Conservation (phyloP, 2,113 vertebrate species). For the Seriola aureovittata region DNA sequence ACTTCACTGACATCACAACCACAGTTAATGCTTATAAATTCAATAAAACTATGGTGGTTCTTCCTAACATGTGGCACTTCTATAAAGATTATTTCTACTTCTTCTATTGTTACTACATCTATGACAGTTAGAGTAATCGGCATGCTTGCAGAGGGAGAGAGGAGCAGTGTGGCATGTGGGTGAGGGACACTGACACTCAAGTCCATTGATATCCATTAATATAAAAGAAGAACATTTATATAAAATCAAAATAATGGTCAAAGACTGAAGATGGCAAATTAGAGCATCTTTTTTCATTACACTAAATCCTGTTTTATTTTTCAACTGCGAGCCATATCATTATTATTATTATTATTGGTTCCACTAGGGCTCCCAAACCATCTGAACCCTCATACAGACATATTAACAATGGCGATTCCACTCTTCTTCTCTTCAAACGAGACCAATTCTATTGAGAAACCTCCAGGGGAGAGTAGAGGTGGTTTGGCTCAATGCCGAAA, state of each 20-base stretch:
- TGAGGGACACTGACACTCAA: constrained; percentile 87
- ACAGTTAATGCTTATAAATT: constrained; percentile 61
- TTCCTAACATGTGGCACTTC: constrained; percentile 25
- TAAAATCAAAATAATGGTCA: constrained; percentile 86
- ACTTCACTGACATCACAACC: constrained; percentile 74
- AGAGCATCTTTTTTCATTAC: constrained; percentile 50
- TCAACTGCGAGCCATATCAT: constrained; percentile 27
- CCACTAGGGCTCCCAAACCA: constrained; percentile 38
- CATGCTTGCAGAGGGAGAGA: constrained; percentile 86
- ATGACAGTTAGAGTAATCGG: constrained; percentile 76
- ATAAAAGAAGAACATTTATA: constrained; percentile 88
- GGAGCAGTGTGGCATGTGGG: constrained; percentile 88
- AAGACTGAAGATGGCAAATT: constrained; percentile 83
- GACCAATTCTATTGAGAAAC: constrained; percentile 52
- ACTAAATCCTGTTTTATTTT: constrained; percentile 60
- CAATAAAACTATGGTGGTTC: constrained; percentile 24
- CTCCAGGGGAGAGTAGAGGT: constrained; percentile 47
- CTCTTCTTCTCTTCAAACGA: constrained; percentile 54
- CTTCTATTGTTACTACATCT: constrained; percentile 69
- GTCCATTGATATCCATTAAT: constrained; percentile 88
- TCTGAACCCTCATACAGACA: constrained; percentile 32
- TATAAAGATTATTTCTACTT: constrained; percentile 37
- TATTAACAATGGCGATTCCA: constrained; percentile 36
- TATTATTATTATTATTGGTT: not conserved
- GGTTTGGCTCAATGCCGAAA: constrained; percentile 47